Evolutionary conservation across 2,113 vertebrate species (phyloP), one percentile per base, ranked within the genome.

Genomic region (mouse (Mus musculus)): DNA sequence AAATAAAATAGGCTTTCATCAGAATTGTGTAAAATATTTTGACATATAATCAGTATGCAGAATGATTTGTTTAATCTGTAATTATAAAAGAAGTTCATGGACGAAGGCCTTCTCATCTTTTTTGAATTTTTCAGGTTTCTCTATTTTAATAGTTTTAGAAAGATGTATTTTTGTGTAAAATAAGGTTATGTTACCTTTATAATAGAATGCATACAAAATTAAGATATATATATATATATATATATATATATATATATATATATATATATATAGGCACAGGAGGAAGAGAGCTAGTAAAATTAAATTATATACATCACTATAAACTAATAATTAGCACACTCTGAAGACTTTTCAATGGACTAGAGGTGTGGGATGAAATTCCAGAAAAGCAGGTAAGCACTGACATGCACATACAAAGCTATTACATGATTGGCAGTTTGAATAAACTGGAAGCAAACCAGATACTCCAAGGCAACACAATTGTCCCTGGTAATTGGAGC

Each of bases 371-470:
- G 30, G 5, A 52, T 90, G 30, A 85, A 19, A 61, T 94, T 94
- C 33, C 73, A 87, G 8, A 56, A 52, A 82, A 54, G 12, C 13
- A 90, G 28, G 63, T 94, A 96, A 97, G 96, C 39, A 89, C 1
- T 87, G 39, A 91, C 39, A 78, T 22, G 49, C 28, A 71, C 67
- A 54, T 20, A 65, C 24, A 84, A 36, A 72, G 3, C 72, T 24
- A 13, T 88, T 42, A 33, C 2, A 24, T 89, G 69, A 93, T 39
- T 93, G 77, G 63, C 78, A 94, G 59, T 39, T 65, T 88, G 77
- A 95, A 61, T 90, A 94, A 84, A 24, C 39, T 93, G 77, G 96
- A 94, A 61, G 59, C 54, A 89, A 94, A 78, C 9, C 56, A 91
- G 49, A 73, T 69, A 77, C 77, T 87, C 42, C 59, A 42, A 91